These are phyloP conservation scores for Tragulus kanchil DNA, from an alignment of 2,113 vertebrate species.

Conservation along the genomic window DNA sequence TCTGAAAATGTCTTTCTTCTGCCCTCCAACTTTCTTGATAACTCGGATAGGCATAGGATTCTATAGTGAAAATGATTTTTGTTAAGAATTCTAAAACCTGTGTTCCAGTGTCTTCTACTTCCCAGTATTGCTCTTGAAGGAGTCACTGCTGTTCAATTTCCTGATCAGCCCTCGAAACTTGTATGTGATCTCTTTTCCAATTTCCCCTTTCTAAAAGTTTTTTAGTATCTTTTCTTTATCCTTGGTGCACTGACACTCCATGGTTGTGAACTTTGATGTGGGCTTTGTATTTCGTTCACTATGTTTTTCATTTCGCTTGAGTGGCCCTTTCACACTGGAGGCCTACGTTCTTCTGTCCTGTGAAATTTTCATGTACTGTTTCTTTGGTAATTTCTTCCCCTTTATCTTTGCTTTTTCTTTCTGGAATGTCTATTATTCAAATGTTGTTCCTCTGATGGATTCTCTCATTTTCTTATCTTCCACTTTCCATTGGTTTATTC, in stretches of 20 bases:
- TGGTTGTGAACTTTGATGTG: neutral
- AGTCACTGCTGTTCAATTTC: neutral
- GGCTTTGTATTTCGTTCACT: neutral
- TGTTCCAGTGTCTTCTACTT: neutral
- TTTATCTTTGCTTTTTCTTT: neutral
- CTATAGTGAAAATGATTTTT: neutral
- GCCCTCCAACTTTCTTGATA: neutral
- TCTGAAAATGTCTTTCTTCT: neutral
- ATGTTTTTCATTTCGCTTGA: neutral
- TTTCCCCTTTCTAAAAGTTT: neutral
- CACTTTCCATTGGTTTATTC: slow-evolving; percentile 8
- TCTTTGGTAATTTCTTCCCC: neutral
- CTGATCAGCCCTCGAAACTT: neutral
- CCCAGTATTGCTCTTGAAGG: neutral
- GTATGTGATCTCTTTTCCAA: neutral
- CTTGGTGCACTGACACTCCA: neutral
- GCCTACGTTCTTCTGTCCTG: neutral
- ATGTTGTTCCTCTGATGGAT: neutral
- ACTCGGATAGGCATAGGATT: neutral
- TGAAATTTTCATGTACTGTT: neutral
- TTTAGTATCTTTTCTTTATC: neutral
- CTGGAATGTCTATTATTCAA: neutral
- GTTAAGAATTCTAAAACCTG: neutral
- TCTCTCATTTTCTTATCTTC: neutral
- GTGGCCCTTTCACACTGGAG: neutral